These are phyloP conservation scores for Cordilura impudica DNA, from an alignment of 2,888 invertebrate genomes.

Conservation along the genomic window DNA sequence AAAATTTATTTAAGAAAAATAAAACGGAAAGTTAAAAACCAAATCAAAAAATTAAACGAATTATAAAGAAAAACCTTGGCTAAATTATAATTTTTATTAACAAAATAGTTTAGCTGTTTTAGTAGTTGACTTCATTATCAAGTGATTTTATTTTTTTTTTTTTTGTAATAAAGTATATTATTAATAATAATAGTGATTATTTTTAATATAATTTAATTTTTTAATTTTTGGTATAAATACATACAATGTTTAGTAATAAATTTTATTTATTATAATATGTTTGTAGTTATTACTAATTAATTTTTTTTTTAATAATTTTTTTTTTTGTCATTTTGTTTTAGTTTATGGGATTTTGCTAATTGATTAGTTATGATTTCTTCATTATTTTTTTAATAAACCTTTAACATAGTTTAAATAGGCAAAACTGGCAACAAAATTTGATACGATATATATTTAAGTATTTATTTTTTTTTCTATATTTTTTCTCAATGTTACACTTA, in stretches of 20 bases:
- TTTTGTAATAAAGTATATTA: conserved; percentile 1
- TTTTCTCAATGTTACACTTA: conserved; percentile 28
- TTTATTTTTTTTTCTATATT: not conserved
- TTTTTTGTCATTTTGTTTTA: conserved; percentile 9
- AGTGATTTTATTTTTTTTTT: conserved; percentile 13
- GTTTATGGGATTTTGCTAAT: conserved; percentile 49
- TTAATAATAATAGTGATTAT: conserved; percentile 21
- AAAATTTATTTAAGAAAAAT: conserved; percentile 1
- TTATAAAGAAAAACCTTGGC: conserved; percentile 6
- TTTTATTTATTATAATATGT: conserved; percentile 68
- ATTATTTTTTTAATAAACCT: conserved; percentile 66
- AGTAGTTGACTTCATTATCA: conserved; percentile 11
- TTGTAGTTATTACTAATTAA: conserved; percentile 30
- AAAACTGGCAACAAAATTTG: conserved; percentile 77
- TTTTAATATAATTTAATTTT: conserved; percentile 30
- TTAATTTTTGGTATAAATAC: conserved; percentile 47
- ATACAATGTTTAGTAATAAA: conserved; percentile 64
- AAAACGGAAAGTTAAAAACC: not conserved
- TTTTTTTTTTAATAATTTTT: not conserved
- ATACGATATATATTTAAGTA: conserved; percentile 61
- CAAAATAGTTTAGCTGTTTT: conserved; percentile 43
- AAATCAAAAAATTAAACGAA: not conserved
- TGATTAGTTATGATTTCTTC: conserved; percentile 30
- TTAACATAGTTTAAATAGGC: conserved; percentile 78
- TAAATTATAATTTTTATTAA: conserved; percentile 53